A percentile compares a stretch with the other conserved stretches of the same genome.
Conservation (phyloP, 2,888 invertebrate species). For the Eurois occulta region DNA sequence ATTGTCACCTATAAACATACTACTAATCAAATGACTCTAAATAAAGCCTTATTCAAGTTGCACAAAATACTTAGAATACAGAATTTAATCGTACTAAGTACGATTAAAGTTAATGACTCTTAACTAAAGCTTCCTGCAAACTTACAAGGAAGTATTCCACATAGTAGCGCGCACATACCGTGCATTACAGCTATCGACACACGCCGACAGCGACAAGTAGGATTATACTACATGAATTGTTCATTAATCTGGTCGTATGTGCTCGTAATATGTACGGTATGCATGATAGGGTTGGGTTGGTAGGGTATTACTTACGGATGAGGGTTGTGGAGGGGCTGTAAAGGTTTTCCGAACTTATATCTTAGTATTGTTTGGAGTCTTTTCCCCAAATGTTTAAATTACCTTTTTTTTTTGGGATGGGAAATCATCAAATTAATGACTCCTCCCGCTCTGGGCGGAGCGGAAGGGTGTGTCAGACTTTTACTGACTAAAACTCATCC, state of each 20-base stretch:
- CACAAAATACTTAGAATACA: background rate
- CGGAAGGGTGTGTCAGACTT: no score
- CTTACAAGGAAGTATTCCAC: constrained; percentile 64
- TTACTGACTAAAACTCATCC: no score
- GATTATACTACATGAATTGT: constrained; percentile 81
- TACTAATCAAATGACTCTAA: no score
- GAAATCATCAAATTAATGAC: no score
- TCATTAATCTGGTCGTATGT: constrained; percentile 79
- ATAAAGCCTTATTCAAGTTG: no score
- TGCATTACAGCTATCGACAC: constrained; percentile 66
- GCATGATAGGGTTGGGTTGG: constrained; percentile 63
- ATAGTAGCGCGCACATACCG: constrained; percentile 55
- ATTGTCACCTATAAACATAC: background rate
- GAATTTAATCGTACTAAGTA: constrained; percentile 16
- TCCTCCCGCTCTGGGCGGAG: no score
- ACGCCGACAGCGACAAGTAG: constrained; percentile 73
- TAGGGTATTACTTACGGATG: background rate
- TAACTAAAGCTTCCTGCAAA: constrained; percentile 43
- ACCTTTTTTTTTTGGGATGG: no score
- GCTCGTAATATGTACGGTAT: constrained; percentile 72
- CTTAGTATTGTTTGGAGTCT: no score
- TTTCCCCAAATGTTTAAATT: no score
- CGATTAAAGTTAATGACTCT: no score
- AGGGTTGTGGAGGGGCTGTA: background rate
- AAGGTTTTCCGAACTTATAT: no score